Conservation (phyloP, 2,113 vertebrate species). For the Brienomyrus brachyistius region DNA sequence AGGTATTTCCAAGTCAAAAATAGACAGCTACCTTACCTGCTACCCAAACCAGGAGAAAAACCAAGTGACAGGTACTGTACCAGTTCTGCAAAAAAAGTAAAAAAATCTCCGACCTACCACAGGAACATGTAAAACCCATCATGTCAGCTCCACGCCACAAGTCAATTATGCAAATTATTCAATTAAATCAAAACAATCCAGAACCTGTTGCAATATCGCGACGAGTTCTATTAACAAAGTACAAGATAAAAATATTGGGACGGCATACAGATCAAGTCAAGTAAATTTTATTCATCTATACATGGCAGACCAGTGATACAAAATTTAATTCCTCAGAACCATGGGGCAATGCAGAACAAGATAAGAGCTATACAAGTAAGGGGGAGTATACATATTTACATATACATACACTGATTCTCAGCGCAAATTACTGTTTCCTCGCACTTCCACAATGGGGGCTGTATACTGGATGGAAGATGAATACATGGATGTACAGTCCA, state of each 20-base stretch:
- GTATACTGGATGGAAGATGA: neutral
- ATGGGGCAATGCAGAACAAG: neutral
- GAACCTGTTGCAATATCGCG: neutral
- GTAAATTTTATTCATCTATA: neutral
- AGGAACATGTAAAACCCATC: neutral
- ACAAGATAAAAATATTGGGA: no score
- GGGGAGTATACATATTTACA: no score
- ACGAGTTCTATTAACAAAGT: neutral
- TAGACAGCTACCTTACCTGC: neutral
- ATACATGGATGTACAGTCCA: neutral
- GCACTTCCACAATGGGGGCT: neutral
- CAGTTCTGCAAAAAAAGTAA: neutral
- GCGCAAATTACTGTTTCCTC: no score
- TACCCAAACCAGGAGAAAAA: neutral
- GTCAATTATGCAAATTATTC: neutral
- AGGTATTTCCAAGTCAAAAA: neutral
- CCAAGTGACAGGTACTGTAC: neutral
- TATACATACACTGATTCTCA: no score
- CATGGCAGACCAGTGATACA: neutral
- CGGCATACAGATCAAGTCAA: neutral
- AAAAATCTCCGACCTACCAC: neutral
- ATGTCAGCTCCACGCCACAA: neutral
- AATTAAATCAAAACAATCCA: neutral
- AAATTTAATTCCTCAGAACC: neutral
- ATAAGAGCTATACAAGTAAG: neutral